Evolutionary conservation across 2,888 invertebrate species (phyloP), one percentile per base, ranked within the genome.

Genomic region (Anagyrus pseudococci): DNA sequence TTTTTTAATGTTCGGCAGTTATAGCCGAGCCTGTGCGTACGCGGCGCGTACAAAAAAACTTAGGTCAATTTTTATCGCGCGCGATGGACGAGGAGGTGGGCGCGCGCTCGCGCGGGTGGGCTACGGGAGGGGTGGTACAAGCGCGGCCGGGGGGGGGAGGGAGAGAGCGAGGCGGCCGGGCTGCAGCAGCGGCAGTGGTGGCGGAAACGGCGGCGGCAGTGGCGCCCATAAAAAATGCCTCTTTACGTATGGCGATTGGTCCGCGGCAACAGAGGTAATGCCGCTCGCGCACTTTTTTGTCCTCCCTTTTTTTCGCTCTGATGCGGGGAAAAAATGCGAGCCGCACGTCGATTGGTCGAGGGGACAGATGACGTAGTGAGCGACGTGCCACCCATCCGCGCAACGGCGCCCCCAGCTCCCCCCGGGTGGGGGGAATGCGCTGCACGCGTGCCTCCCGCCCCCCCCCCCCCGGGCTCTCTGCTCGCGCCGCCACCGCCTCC

Each of bases 241-340:
- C 80, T 80, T 80, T 80, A 80, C 80, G 79, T 80, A 80, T 80
- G 79, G 80, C 79, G 80, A 80, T 80, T 80, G 80, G 80, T 79
- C 79, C 77, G 74, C 75, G 77, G 78, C 74, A 72, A 71, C 76
- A 71, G 77, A 79, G 79, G 78, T 80, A 78, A 79, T 80, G 76
- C 77, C 76, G 77, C 70, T 72, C 70, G 69, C 68, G 69, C 72
- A 71, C 72, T 73, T 72, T 74, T 73, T 72, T 69, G 67, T 69
- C 69, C 71, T 69, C 70, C 70, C 74, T 76, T 77, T 78, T 76
- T 77, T 74, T 72, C 75, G 40, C 50, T 56, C 58, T n/a, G 71
- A 77, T 70, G 70, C 72, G 78, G 75, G 79, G 74, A 77, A 79
- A 80, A 80, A 80, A 78, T 77, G 76, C 77, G 76, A 75, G 75